phyloP scores from a whole-genome alignment of 2,113 vertebrate genomes.

The Albula goreensis region DNA sequence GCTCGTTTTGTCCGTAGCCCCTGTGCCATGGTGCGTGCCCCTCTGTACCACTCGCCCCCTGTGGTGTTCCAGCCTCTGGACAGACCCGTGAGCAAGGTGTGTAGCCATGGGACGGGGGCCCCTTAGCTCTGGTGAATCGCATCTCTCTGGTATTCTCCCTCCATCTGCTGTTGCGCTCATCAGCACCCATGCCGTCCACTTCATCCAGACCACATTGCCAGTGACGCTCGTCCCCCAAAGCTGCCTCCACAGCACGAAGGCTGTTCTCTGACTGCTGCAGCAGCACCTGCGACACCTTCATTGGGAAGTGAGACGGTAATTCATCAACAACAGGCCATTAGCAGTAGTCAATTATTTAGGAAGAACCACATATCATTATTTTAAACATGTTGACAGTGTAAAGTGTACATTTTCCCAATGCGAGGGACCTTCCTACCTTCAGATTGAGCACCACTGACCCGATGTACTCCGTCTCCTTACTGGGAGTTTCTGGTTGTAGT shows the following conservation, averaged over 20 bases:
- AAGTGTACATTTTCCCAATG: too few species aligned
- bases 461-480: constrained; percentile 26
- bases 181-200: constrained; percentile 13
- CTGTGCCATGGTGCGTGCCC: background rate
- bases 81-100: background rate
- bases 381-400: too few species aligned
- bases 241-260: constrained; percentile 38
- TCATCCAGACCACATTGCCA: background rate
- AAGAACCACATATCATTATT: too few species aligned
- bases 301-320: too few species aligned
- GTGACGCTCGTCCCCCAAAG: background rate
- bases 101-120: constrained; percentile 43
- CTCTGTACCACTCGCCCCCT: background rate
- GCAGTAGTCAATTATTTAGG: too few species aligned
- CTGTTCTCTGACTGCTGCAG: constrained; percentile 45
- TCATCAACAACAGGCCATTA: too few species aligned
- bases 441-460: constrained; percentile 51
- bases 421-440: constrained; percentile 18
- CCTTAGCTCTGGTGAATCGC: constrained; percentile 36
- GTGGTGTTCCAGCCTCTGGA: constrained; percentile 7
- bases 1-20: constrained; percentile 13
- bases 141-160: background rate
- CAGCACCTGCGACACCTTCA: constrained; percentile 48
- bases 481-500: background rate
- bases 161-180: background rate